Percentiles rank a stretch among this genome's conserved stretches.
phyloP scores from a whole-genome alignment of 1,140 invertebrate genomes.

The Aphelenchoides fujianensis region DNA sequence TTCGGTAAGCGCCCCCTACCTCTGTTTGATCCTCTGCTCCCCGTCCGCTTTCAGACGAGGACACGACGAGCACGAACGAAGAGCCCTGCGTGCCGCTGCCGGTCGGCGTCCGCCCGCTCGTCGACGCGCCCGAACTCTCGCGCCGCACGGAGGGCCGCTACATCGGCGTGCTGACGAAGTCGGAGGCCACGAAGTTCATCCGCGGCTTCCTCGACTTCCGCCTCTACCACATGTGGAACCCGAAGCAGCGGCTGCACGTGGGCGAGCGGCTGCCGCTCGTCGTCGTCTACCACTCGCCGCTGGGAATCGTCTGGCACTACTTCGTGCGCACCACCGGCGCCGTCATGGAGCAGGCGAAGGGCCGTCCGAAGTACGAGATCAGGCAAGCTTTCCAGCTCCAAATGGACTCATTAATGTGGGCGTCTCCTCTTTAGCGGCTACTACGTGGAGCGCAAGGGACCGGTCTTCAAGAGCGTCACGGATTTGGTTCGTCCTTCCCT shows the following conservation, averaged over 20 bases:
- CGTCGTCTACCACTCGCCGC: background rate
- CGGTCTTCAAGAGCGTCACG: constrained; percentile 1
- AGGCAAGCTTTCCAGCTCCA: background rate
- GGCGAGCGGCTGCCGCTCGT: background rate
- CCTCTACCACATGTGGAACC: constrained; percentile 12
- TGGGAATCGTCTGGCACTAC: background rate
- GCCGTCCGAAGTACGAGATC: background rate
- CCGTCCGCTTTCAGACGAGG: too few species aligned
- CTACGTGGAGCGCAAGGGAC: background rate
- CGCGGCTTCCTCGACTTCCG: background rate
- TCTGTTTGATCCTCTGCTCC: too few species aligned
- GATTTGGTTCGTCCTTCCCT: too few species aligned
- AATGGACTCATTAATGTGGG: too few species aligned
- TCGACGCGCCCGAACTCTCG: background rate
- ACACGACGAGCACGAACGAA: too few species aligned
- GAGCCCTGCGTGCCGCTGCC: background rate
- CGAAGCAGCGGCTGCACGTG: background rate
- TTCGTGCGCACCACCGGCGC: background rate
- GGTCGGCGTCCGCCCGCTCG: background rate
- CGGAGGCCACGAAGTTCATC: background rate
- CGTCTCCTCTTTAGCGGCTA: background rate
- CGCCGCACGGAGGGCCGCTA: background rate
- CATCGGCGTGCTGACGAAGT: constrained; percentile 1
- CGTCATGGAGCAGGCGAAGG: background rate
- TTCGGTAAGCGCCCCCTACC: too few species aligned